Percentiles rank a stretch among this genome's conserved stretches.
phyloP scores from a whole-genome alignment of 2,797 vertebrate genomes.

The Otolemur crassicaudatus region DNA sequence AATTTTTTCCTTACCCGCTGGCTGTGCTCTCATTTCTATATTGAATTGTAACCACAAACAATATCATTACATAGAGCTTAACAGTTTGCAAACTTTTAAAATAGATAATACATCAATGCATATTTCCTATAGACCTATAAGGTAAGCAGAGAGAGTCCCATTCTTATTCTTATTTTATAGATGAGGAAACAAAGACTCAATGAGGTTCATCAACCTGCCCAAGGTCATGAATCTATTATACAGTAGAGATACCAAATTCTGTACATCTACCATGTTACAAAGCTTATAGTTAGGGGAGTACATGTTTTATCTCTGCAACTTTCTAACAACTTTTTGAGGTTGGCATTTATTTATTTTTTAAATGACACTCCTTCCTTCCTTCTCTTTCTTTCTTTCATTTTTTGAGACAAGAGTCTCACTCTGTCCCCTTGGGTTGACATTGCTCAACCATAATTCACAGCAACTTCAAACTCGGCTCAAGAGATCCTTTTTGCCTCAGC shows the following conservation, averaged over 20 bases:
- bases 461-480: too few relatives aligned
- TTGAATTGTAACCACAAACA: not conserved
- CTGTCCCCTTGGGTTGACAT: too few relatives aligned
- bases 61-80: not conserved
- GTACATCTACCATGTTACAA: not conserved
- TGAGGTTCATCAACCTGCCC: not conserved
- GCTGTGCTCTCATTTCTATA: not conserved
- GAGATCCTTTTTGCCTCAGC: too few relatives aligned
- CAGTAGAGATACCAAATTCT: not conserved
- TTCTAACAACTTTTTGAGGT: not conserved
- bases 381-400: too few relatives aligned
- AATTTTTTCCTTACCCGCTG: not conserved
- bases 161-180: not conserved
- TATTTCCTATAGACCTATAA: not conserved
- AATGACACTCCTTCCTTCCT: too few relatives aligned
- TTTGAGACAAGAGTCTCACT: too few relatives aligned
- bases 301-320: not conserved
- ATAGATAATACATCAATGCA: not conserved
- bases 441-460: too few relatives aligned
- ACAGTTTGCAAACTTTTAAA: not conserved
- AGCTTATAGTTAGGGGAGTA: not conserved
- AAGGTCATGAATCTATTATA: not conserved
- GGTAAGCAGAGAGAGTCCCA: not conserved
- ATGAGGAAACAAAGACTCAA: not conserved
- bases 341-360: not conserved